These are phyloP conservation scores for Sebastes elongatus DNA, from an alignment of 2,797 vertebrate species.

Conservation along the genomic window DNA sequence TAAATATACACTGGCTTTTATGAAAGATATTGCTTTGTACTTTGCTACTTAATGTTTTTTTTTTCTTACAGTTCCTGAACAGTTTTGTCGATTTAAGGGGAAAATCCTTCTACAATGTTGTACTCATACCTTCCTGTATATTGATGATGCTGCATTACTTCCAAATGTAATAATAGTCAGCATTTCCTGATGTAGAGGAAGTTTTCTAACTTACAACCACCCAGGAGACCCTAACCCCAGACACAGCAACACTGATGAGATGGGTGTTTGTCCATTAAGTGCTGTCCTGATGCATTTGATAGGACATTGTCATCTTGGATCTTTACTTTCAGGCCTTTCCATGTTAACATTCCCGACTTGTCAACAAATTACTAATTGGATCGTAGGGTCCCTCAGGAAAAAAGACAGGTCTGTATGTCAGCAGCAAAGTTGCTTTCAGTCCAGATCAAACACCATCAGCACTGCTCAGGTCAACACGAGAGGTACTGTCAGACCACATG, in stretches of 20 bases:
- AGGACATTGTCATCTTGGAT: conserved; percentile 32
- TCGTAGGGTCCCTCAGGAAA: conserved; percentile 32
- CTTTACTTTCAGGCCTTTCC: conserved; percentile 17
- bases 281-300: conserved; percentile 18
- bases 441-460: conserved; percentile 17
- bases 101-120: neutral
- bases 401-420: conserved; percentile 46
- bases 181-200: neutral
- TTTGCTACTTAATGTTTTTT: neutral
- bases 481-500: conserved; percentile 23
- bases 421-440: conserved; percentile 44
- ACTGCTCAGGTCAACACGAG: conserved; percentile 32
- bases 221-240: neutral
- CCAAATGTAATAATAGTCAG: neutral
- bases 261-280: neutral
- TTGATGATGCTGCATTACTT: conserved; percentile 8
- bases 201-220: neutral
- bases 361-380: conserved; percentile 69
- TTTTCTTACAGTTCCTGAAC: conserved; percentile 1
- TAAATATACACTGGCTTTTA: conserved; percentile 15
- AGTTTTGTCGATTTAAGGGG: neutral
- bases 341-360: conserved; percentile 37
- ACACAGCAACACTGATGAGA: neutral
- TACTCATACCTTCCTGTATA: neutral
- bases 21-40: conserved; percentile 6